Evolutionary conservation across 2,797 vertebrate genomes (phyloP).

Genomic region (Lophotriccus pileatus): DNA sequence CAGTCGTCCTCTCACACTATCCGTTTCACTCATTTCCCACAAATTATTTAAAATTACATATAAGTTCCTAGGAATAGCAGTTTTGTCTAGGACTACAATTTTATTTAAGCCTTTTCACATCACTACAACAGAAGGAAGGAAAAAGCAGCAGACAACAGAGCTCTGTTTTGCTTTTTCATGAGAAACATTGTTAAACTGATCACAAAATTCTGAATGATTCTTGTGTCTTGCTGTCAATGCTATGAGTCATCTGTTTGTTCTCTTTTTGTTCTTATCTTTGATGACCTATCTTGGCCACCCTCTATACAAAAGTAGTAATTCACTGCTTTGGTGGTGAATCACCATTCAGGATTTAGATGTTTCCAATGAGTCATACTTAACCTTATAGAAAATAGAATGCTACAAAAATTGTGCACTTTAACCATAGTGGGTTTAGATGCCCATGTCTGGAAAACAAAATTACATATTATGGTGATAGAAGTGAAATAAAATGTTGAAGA

Average conservation of each 20-base stretch:
- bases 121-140: not conserved
- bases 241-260: slow-evolving; percentile 56
- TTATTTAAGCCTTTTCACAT: not conserved
- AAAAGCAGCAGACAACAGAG: not conserved
- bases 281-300: not conserved
- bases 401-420: slow-evolving; percentile 23
- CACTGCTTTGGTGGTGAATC: slow-evolving; percentile 42
- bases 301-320: slow-evolving; percentile 19
- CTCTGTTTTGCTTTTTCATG: rapidly evolving
- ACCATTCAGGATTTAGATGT: slow-evolving; percentile 32
- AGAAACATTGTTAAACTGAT: not conserved
- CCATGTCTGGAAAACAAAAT: not conserved
- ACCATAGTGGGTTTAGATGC: not conserved
- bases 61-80: not conserved
- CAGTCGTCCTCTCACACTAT: not conserved
- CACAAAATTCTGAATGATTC: not conserved
- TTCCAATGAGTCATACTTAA: slow-evolving; percentile 58
- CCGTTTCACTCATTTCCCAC: not conserved
- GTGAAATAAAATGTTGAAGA: not conserved
- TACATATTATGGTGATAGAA: not conserved
- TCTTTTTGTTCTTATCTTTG: not conserved
- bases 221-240: not conserved
- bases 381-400: not conserved
- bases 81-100: not conserved
- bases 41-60: not conserved